Evolutionary conservation across 2,113 vertebrate species (phyloP).

Genomic region (Paracyprichromis sp.): DNA sequence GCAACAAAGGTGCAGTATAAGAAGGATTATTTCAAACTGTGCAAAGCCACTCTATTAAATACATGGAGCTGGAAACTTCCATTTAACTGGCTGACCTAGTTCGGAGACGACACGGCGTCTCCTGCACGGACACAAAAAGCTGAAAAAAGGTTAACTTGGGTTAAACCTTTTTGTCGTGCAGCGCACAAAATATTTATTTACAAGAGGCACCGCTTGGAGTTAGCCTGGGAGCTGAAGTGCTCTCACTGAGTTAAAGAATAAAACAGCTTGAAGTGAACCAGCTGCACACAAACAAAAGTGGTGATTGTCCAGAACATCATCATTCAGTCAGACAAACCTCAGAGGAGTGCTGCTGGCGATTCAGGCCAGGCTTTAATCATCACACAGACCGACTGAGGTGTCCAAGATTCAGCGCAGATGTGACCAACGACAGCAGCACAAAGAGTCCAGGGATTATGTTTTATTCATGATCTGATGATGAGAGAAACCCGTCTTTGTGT

Average conservation of each 20-base stretch:
- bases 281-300: neutral
- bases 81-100: neutral
- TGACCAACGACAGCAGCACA: neutral
- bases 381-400: neutral
- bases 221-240: neutral
- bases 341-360: neutral
- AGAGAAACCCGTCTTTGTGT: neutral
- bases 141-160: neutral
- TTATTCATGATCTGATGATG: neutral
- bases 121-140: neutral
- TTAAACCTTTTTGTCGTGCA: neutral
- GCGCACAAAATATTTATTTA: neutral
- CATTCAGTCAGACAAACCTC: neutral
- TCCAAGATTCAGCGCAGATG: neutral
- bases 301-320: neutral
- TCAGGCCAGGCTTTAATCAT: neutral
- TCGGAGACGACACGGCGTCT: neutral
- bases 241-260: fast-evolving
- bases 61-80: neutral
- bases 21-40: neutral
- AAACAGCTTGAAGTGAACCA: neutral
- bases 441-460: neutral
- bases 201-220: neutral
- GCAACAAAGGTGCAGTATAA: neutral
- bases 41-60: neutral